phyloP scores from a whole-genome alignment of 2,113 vertebrate genomes.

The Eidolon helvum region DNA sequence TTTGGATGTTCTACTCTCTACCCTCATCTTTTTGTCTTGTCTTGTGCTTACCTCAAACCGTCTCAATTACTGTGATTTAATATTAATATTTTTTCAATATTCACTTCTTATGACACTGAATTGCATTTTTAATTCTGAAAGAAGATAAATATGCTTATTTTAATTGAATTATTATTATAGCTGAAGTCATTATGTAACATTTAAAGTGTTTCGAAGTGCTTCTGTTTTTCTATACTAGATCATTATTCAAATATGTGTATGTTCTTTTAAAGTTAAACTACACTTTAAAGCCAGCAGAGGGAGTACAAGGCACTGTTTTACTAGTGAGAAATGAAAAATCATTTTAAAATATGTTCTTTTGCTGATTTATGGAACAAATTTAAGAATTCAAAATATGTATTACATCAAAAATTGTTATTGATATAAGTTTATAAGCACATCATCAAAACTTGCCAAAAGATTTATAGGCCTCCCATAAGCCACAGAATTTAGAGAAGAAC shows the following conservation, averaged over 20 bases:
- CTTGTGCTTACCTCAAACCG: background rate
- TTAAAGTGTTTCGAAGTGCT: slow-evolving; percentile 9
- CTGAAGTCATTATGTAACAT: background rate
- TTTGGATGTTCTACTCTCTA: background rate
- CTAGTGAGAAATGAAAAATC: slow-evolving; percentile 6
- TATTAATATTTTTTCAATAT: background rate
- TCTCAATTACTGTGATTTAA: background rate
- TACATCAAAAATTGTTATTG: background rate
- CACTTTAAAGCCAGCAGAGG: slow-evolving; percentile 67
- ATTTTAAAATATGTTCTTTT: background rate
- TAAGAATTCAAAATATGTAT: slow-evolving; percentile 41
- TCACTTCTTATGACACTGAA: background rate
- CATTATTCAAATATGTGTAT: background rate
- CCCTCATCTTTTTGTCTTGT: background rate
- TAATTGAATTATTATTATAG: background rate
- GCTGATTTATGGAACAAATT: slow-evolving; percentile 1
- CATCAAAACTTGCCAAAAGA: slow-evolving; percentile 34
- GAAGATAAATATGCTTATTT: background rate
- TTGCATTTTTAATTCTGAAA: background rate
- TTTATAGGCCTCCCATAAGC: background rate
- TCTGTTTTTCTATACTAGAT: background rate
- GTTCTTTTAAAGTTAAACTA: slow-evolving; percentile 22
- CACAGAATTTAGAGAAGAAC: background rate
- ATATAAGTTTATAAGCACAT: background rate
- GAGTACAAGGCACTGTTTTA: slow-evolving; percentile 58